Percentiles rank a stretch among this genome's conserved stretches.
Conservation (phyloP, 2,113 vertebrate genomes). For the Rhinolophus ferrumequinum region DNA sequence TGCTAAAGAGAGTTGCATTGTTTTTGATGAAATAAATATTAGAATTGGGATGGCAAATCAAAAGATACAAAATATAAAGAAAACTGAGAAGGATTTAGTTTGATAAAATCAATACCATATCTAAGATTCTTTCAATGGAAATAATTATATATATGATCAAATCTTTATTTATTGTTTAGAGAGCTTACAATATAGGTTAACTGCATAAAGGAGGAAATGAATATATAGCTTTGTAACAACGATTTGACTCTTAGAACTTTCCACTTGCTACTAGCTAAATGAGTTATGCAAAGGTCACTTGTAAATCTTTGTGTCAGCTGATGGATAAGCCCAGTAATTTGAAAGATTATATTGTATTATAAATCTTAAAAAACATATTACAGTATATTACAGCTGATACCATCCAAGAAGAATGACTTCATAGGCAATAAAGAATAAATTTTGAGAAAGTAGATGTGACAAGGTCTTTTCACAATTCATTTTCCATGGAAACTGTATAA, state of each 20-base stretch:
- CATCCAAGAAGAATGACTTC: conserved; percentile 62
- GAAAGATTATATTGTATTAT: conserved; percentile 51
- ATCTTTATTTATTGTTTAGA: background rate
- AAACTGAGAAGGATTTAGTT: background rate
- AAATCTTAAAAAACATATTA: conserved; percentile 51
- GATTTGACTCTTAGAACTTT: conserved; percentile 48
- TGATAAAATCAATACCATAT: background rate
- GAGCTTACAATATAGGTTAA: conserved; percentile 8
- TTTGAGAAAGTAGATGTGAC: conserved; percentile 21
- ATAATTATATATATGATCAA: background rate
- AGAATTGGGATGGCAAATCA: background rate
- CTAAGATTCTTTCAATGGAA: conserved; percentile 11
- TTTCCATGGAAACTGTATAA: conserved; percentile 10
- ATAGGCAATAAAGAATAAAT: conserved; percentile 64
- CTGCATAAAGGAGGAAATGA: conserved; percentile 40
- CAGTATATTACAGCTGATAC: conserved; percentile 15
- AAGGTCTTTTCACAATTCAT: conserved; percentile 20
- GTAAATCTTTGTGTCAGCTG: conserved; percentile 36
- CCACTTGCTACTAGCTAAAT: background rate
- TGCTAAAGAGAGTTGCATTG: background rate
- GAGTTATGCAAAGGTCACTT: conserved; percentile 40
- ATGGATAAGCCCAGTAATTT: conserved; percentile 23
- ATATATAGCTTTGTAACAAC: background rate
- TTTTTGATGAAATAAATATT: conserved; percentile 38
- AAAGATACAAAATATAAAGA: background rate